phyloP scores from a whole-genome alignment of 2,888 invertebrate genomes.

The Agriotes lineatus region DNA sequence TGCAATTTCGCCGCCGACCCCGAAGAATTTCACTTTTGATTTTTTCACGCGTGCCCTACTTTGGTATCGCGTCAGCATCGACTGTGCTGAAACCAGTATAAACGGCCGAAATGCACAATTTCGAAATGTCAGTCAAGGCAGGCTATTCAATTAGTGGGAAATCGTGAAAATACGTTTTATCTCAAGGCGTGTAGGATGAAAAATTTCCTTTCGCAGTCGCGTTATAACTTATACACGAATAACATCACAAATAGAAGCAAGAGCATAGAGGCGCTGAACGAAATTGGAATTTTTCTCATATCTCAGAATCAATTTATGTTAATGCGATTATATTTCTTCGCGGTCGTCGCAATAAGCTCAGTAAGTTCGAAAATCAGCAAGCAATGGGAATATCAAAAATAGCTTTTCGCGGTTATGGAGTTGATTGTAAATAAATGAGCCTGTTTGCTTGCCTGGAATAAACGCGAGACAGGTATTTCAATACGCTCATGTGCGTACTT shows the following conservation, averaged over 20 bases:
- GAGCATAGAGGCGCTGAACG: slow-evolving; percentile 25
- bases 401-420: background rate
- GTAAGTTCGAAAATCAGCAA: slow-evolving; percentile 9
- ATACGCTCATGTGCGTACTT: too few relatives aligned
- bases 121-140: too few relatives aligned
- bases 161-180: slow-evolving; percentile 13
- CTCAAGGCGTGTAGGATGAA: slow-evolving; percentile 4
- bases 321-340: slow-evolving; percentile 42
- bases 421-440: slow-evolving; percentile 3
- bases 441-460: too few relatives aligned
- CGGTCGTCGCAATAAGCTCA: slow-evolving; percentile 22
- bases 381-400: slow-evolving; percentile 5
- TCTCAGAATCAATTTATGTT: slow-evolving; percentile 45
- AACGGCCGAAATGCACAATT: too few relatives aligned
- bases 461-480: too few relatives aligned
- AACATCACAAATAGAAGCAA: slow-evolving; percentile 32
- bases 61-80: background rate
- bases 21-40: background rate
- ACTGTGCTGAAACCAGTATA: too few relatives aligned
- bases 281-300: slow-evolving; percentile 46
- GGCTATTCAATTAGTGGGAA: background rate
- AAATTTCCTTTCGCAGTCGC: slow-evolving; percentile 4
- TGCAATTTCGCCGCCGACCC: slow-evolving; percentile 1
- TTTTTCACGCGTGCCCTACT: background rate
- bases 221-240: slow-evolving; percentile 30